These are phyloP conservation scores for Matsumyia berberina DNA, from an alignment of 2,888 invertebrate genomes.

Conservation along the genomic window DNA sequence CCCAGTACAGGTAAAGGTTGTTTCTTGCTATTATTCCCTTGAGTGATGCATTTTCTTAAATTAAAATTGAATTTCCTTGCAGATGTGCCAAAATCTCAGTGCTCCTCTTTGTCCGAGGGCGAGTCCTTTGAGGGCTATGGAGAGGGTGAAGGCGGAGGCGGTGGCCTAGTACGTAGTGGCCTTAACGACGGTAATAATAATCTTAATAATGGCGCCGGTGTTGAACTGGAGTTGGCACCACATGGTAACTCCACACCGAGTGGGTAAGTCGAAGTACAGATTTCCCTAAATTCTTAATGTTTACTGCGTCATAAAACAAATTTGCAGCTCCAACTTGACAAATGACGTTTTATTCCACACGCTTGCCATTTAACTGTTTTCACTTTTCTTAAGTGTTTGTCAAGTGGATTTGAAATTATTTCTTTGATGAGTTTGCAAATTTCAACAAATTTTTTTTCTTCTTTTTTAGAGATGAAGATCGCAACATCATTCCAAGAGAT, in stretches of 20 bases:
- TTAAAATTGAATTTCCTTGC: not conserved
- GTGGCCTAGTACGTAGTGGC: constrained; percentile 63
- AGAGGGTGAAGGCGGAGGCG: constrained; percentile 85
- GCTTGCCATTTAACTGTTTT: constrained; percentile 39
- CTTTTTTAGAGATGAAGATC: constrained; percentile 85
- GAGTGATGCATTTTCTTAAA: not conserved
- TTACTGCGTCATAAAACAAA: constrained; percentile 60
- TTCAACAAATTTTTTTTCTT: constrained; percentile 53
- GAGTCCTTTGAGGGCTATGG: constrained; percentile 93
- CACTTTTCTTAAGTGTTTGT: constrained; percentile 25
- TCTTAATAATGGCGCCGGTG: constrained; percentile 80
- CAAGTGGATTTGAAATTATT: not conserved
- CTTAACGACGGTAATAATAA: constrained; percentile 81
- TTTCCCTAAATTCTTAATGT: constrained; percentile 1
- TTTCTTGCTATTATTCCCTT: not conserved
- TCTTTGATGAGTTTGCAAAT: not conserved
- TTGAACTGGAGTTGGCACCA: constrained; percentile 84
- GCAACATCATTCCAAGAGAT: constrained; percentile 89
- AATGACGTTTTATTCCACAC: constrained; percentile 19
- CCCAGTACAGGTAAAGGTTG: constrained; percentile 82
- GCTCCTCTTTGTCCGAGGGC: constrained; percentile 88
- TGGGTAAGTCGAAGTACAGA: constrained; percentile 73
- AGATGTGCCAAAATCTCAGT: constrained; percentile 83
- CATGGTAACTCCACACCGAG: constrained; percentile 81
- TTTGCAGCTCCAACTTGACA: constrained; percentile 51